phyloP scores from a whole-genome alignment of 2,113 vertebrate species.

The Numida meleagris region DNA sequence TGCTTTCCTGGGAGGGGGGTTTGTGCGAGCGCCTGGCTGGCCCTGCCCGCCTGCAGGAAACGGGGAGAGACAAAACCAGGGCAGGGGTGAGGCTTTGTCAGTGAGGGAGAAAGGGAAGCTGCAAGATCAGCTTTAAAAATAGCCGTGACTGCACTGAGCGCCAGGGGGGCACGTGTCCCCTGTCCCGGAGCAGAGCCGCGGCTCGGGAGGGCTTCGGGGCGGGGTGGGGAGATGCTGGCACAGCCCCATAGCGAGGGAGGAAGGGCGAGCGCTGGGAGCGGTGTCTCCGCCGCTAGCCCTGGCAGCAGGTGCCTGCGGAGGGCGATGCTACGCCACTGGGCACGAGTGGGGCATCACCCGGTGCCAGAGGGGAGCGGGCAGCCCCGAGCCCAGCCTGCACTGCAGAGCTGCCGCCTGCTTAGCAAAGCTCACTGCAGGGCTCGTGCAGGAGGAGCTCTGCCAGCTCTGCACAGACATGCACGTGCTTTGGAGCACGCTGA shows the following conservation, averaged over 20 bases:
- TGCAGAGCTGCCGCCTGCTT: background rate
- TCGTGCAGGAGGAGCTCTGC: background rate
- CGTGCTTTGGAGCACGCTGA: fast-evolving
- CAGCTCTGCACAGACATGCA: background rate
- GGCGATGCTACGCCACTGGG: background rate
- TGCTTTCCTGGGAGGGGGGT: background rate
- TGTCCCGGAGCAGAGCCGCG: background rate
- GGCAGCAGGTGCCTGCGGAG: background rate
- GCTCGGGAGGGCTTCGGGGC: background rate
- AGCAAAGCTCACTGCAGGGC: background rate
- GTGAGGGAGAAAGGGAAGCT: background rate
- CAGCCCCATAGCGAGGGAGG: background rate
- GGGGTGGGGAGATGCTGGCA: background rate
- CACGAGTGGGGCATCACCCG: background rate
- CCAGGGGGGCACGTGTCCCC: too few relatives aligned
- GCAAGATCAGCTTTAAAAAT: background rate
- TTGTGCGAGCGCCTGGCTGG: too few relatives aligned
- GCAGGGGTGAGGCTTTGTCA: background rate
- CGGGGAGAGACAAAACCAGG: background rate
- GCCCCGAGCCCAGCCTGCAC: background rate
- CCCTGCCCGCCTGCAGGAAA: background rate
- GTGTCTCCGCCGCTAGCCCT: background rate
- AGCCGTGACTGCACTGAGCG: background rate
- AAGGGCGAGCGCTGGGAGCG: background rate
- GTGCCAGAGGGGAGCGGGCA: background rate